These are phyloP conservation scores for Lucifuga dentata DNA, from an alignment of 2,113 vertebrate species.

Conservation along the genomic window DNA sequence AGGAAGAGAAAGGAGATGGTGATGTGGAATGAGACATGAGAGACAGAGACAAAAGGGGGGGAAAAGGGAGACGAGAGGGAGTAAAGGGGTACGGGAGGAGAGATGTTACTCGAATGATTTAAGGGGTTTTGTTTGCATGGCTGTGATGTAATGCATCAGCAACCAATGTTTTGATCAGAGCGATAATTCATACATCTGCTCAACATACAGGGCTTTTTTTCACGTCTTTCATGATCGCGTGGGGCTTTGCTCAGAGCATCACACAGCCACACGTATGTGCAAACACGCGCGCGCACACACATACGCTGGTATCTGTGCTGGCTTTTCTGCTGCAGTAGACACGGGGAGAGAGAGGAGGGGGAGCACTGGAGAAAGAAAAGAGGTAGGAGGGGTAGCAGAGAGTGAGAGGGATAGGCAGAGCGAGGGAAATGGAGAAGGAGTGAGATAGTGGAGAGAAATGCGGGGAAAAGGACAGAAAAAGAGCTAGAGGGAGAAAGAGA, in stretches of 20 bases:
- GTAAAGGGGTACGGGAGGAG: slow-evolving; percentile 51
- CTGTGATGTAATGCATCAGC: slow-evolving; percentile 68
- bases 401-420: slow-evolving; percentile 35
- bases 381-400: slow-evolving; percentile 37
- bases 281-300: slow-evolving; percentile 60
- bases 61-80: slow-evolving; percentile 52
- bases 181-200: slow-evolving; percentile 35
- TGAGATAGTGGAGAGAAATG: slow-evolving; percentile 47
- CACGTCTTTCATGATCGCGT: slow-evolving; percentile 34
- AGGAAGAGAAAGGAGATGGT: slow-evolving; percentile 47
- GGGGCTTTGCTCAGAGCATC: slow-evolving; percentile 38
- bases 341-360: slow-evolving; percentile 37
- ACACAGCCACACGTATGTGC: slow-evolving; percentile 56
- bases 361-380: slow-evolving; percentile 52
- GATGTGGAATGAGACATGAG: slow-evolving; percentile 61
- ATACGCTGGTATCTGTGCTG: slow-evolving; percentile 76
- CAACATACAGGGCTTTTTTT: not conserved
- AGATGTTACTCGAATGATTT: slow-evolving; percentile 66
- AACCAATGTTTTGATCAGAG: slow-evolving; percentile 71
- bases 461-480: slow-evolving; percentile 21
- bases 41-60: slow-evolving; percentile 37
- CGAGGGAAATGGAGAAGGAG: slow-evolving; percentile 70
- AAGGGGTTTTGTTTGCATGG: slow-evolving; percentile 64
- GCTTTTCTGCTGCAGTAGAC: slow-evolving; percentile 83
- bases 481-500: slow-evolving; percentile 19